Base-by-base conservation (phyloP, 2,797 vertebrate species). In the Iguana delicatissima region DNA sequence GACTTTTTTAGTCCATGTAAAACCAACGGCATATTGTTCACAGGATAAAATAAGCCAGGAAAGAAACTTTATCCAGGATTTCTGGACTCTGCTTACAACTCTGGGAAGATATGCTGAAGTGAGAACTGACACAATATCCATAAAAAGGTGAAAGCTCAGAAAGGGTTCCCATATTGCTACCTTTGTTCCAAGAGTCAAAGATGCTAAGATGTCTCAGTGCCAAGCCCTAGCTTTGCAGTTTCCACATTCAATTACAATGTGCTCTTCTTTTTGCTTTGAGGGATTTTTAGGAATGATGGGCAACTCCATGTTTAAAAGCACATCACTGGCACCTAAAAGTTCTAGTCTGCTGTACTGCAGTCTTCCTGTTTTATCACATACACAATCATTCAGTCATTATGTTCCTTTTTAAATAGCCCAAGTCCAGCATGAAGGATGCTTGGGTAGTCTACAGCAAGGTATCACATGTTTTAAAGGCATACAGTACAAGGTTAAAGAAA, bases 101-200 rank as follows among this genome's bases (percentile, higher is more conserved):
- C 10, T 82, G 6, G 13, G 32, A 90, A 87, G 59, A 86, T 42
- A 90, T 46, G 73, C 16, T 57, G 42, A 83, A 76, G 38, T 38
- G 85, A 80, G 52, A 20, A 74, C 26, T 35, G 35, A 87, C 42
- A 38, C 89, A 55, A 55, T 3, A 29, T 20, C 22, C 29, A 67
- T 4, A 38, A 87, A 29, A 57, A 57, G 46, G 10, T 26, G 59
- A 77, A 38, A 69, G 26, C 62, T 82, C 16, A 62, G 14, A 24
- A 42, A 82, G 16, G 14, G 14, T 24, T 50, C 14, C 10, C 74
- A 77, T 32, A 26, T 77, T 46, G 55, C 35, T 62, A 35, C 29
- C 32, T 57, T 89, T 83, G 74, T 57, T 73, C 81, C 18, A 84
- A 35, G 7, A 82, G 55, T 7, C 59, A 72, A 83, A 14, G 29